Percentiles rank a stretch among this genome's conserved stretches.
Conservation (phyloP, 2,888 invertebrate genomes). For the Apamea monoglypha region DNA sequence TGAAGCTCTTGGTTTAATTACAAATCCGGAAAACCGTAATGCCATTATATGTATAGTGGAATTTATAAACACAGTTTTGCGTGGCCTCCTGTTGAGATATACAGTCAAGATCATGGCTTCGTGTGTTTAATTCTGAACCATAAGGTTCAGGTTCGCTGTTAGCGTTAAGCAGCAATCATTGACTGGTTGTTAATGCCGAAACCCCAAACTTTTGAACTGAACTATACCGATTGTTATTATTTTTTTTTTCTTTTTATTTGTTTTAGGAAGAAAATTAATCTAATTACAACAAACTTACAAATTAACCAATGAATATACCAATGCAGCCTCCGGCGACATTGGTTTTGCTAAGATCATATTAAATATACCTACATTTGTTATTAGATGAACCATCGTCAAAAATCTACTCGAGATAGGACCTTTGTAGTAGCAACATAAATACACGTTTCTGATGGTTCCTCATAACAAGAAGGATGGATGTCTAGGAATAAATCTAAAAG, state of each 20-base stretch:
- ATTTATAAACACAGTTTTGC: conserved; percentile 17
- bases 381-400: too few species aligned
- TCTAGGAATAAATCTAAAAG: not conserved
- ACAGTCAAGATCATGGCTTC: not conserved
- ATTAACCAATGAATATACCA: too few species aligned
- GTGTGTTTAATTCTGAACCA: conserved; percentile 14
- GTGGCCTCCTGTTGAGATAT: conserved; percentile 15
- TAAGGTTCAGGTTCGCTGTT: too few species aligned
- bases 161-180: conserved; percentile 34
- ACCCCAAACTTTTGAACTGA: conserved; percentile 77
- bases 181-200: conserved; percentile 65
- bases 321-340: too few species aligned
- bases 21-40: conserved; percentile 3
- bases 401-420: too few species aligned
- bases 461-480: not conserved
- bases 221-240: too few species aligned
- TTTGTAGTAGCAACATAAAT: too few species aligned
- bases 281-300: too few species aligned
- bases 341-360: too few species aligned
- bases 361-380: too few species aligned
- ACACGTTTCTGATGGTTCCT: not conserved
- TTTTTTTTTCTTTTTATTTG: too few species aligned
- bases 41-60: conserved; percentile 12
- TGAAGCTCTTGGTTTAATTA: conserved; percentile 17
- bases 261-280: too few species aligned